A percentile compares a stretch with the other conserved stretches of the same genome.
phyloP scores from a whole-genome alignment of 2,113 vertebrate species.

The Nannobrachium achirus region DNA sequence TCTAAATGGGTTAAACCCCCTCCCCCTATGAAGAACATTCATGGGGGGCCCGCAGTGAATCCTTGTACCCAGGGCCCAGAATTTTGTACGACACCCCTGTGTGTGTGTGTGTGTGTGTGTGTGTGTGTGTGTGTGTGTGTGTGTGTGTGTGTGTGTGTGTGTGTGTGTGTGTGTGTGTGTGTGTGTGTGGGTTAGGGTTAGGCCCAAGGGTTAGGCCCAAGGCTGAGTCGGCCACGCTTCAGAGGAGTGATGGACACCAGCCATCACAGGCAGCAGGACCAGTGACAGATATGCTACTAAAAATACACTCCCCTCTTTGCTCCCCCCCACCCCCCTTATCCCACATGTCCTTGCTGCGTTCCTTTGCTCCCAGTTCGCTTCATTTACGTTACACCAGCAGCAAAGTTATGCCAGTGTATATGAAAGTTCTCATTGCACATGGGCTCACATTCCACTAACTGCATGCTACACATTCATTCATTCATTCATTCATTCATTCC shows the following conservation, averaged over 20 bases:
- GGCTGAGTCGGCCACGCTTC: conserved; percentile 78
- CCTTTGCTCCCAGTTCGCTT: neutral
- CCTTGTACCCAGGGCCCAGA: too few species aligned
- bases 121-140: neutral
- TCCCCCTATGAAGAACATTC: too few species aligned
- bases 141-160: conserved; percentile 19
- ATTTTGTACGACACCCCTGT: too few species aligned
- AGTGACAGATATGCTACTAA: conserved; percentile 75
- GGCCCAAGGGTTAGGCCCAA: conserved; percentile 77
- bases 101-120: conserved; percentile 1
- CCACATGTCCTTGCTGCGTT: conserved; percentile 25
- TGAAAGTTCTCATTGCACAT: too few species aligned
- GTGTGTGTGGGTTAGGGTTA: conserved; percentile 60
- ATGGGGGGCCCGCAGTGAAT: too few species aligned
- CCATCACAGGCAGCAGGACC: conserved; percentile 65
- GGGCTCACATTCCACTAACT: too few species aligned
- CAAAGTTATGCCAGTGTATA: too few species aligned
- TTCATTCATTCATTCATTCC: too few species aligned
- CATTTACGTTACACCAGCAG: neutral
- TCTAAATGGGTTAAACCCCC: too few species aligned
- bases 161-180: neutral
- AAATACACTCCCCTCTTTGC: conserved; percentile 59
- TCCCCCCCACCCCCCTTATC: conserved; percentile 35
- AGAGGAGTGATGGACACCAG: conserved; percentile 74
- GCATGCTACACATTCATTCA: too few species aligned